Percentiles rank a stretch among this genome's conserved stretches.
Evolutionary conservation across 2,113 vertebrate genomes (phyloP).

Genomic region (Ictalurus punctatus): DNA sequence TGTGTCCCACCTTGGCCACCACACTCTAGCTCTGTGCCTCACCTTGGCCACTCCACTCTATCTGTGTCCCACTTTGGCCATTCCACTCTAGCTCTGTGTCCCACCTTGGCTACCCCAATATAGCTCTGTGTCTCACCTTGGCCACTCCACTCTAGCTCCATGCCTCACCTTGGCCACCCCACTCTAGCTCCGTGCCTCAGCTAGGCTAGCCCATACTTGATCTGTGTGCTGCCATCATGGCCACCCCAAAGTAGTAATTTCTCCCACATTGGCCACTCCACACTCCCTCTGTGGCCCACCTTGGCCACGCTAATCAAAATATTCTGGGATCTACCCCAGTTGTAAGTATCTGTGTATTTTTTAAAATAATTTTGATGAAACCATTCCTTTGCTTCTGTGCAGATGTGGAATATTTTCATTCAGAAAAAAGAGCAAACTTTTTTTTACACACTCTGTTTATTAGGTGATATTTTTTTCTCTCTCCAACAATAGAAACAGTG

Average conservation of each 20-base stretch:
- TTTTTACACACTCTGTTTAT: conserved; percentile 50
- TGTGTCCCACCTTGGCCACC: too few relatives aligned
- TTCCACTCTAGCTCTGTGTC: too few relatives aligned
- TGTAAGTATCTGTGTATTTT: neutral
- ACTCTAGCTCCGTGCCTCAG: neutral
- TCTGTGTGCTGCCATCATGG: neutral
- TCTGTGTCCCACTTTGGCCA: neutral
- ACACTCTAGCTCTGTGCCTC: too few relatives aligned
- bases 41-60: too few relatives aligned
- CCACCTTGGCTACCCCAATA: neutral
- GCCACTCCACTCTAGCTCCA: neutral
- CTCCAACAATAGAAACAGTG: conserved; percentile 45
- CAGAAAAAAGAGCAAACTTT: neutral
- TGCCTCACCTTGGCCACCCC: neutral
- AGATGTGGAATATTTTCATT: neutral
- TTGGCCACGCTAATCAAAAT: neutral
- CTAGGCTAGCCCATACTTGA: neutral
- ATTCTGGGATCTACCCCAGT: too few relatives aligned
- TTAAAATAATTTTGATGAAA: too few relatives aligned
- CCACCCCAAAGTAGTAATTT: neutral
- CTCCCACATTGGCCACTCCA: neutral
- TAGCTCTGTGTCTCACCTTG: neutral
- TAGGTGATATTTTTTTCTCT: conserved; percentile 30
- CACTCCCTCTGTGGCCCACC: neutral
- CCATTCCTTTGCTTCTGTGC: neutral